phyloP scores from a whole-genome alignment of 2,113 vertebrate species.

The Dasyurus viverrinus region DNA sequence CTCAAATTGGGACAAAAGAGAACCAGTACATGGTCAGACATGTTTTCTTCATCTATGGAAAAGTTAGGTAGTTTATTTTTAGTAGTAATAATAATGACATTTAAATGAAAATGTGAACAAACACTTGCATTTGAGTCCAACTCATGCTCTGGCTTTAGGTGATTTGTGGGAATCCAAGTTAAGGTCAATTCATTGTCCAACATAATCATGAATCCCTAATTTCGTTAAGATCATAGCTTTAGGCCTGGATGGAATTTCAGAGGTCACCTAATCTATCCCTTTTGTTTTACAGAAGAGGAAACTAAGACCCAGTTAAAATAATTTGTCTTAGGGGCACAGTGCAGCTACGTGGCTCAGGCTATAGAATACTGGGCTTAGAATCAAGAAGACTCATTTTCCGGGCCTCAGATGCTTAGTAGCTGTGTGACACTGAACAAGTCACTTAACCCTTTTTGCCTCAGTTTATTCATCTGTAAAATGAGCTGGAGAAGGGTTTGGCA shows the following conservation, averaged over 20 bases:
- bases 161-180: not conserved
- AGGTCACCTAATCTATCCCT: not conserved
- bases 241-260: not conserved
- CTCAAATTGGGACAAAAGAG: not conserved
- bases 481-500: not conserved
- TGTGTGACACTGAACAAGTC: not conserved
- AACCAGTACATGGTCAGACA: not conserved
- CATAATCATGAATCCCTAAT: not conserved
- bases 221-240: not conserved
- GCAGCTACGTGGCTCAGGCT: not conserved
- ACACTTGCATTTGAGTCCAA: not conserved
- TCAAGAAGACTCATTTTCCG: not conserved
- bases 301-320: not conserved
- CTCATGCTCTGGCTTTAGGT: not conserved
- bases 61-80: not conserved
- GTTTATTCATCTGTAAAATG: not conserved
- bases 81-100: not conserved
- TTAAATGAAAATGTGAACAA: not conserved
- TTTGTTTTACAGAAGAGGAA: not conserved
- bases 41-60: no score
- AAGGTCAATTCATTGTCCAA: not conserved
- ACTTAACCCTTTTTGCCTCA: not conserved
- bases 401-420: not conserved
- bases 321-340: not conserved
- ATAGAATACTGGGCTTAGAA: not conserved